A percentile compares a stretch with the other conserved stretches of the same genome.
Evolutionary conservation across 2,888 invertebrate species (phyloP).

Genomic region (Mesoligia furuncula): DNA sequence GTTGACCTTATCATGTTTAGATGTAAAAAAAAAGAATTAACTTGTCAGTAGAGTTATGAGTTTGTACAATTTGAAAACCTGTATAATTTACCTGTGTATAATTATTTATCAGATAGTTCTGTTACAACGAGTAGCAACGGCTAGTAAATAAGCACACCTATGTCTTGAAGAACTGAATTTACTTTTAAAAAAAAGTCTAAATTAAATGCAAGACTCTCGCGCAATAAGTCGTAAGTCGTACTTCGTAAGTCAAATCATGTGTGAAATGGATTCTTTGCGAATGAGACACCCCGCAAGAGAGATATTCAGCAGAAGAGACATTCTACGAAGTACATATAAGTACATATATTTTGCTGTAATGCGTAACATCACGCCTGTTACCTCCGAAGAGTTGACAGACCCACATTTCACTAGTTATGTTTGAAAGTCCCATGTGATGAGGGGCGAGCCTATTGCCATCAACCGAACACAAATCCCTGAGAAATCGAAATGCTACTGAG

Average conservation of each 20-base stretch:
- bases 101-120: background rate
- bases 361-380: background rate
- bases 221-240: too few relatives aligned
- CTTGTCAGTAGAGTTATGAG: constrained; percentile 12
- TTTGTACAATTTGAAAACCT: background rate
- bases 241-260: background rate
- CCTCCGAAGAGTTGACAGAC: background rate
- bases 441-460: background rate
- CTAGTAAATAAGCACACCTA: background rate
- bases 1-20: constrained; percentile 22
- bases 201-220: background rate
- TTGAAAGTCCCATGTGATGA: background rate
- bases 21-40: constrained; percentile 19
- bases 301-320: background rate
- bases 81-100: background rate
- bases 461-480: background rate
- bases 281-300: background rate
- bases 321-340: background rate
- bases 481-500: background rate
- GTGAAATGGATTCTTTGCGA: background rate
- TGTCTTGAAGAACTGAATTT: background rate
- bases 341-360: background rate
- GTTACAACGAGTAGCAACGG: background rate
- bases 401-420: background rate
- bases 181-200: background rate